Base-by-base conservation (phyloP, 2,888 invertebrate genomes). In the Tenthredo scrophulariae region DNA sequence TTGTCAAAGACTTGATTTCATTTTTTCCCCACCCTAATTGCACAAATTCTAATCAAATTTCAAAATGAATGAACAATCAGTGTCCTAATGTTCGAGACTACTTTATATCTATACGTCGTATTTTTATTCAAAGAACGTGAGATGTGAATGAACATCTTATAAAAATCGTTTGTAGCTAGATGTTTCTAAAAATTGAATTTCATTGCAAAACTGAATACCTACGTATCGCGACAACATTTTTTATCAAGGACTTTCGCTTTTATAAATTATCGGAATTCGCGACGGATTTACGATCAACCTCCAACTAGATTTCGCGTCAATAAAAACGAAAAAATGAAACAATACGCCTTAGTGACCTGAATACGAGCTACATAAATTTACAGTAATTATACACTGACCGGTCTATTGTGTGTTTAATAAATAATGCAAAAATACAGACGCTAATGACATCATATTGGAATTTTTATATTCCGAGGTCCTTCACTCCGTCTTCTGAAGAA, bases 371-470 rank as follows among this genome's bases (percentile, higher is more conserved):
- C 33, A 33, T 33, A 13, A 80, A 80, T 80, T 62, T 5, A 37
- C 5, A n/a, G 26, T 80, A 7, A 40, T 80, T 40, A 62, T 43
- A 6, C 18, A 80, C 40, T 22, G 15, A 79, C 40, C 40, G 40
- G 22, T 80, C 15, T 22, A 80, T 37, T 33, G 80, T 37, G 22
- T 37, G 1, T 22, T 80, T 18, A 40, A 58, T 62, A 62, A 80
- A 40, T 62, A n/a, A 33, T 50, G 80, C 62, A 33, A 10, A 62
- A 62, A 77, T 80, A 62, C 7, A 37, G 80, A 15, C 58, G 80
- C 33, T 29, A 80, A 80, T 80, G 80, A 62, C 80, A 62, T 80
- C 58, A 80, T 40, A 80, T 80, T 62, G 40, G 10, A 40, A 22
- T 40, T 37, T 62, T 58, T 40, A 15, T 13, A 37, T 62, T 15